phyloP scores from a whole-genome alignment of 2,888 invertebrate species.

The Pachliopta kotzebuea region DNA sequence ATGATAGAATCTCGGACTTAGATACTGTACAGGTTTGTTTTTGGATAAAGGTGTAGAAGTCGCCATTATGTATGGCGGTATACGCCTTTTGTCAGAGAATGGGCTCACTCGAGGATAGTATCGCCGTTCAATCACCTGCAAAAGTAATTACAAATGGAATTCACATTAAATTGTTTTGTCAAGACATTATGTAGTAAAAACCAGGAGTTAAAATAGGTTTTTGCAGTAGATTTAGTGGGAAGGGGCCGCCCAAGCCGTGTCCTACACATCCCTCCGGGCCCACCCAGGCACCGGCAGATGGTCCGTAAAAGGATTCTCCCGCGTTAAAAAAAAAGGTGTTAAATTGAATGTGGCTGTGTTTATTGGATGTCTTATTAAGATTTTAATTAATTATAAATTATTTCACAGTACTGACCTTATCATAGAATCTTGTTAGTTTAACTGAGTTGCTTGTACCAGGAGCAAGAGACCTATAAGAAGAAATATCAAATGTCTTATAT shows the following conservation, averaged over 20 bases:
- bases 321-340: no score
- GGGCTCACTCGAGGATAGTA: slow-evolving; percentile 79
- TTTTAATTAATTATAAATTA: neutral
- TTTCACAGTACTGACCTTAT: slow-evolving; percentile 80
- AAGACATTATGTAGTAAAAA: no score
- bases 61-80: slow-evolving; percentile 63
- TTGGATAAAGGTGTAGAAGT: slow-evolving; percentile 63
- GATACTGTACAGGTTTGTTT: slow-evolving; percentile 64
- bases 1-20: slow-evolving; percentile 80
- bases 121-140: slow-evolving; percentile 74
- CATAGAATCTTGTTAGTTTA: slow-evolving; percentile 95
- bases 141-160: neutral
- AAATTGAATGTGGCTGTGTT: no score
- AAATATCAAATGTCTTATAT: slow-evolving; percentile 35
- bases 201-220: no score
- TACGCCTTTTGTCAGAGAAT: slow-evolving; percentile 72
- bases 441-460: slow-evolving; percentile 97
- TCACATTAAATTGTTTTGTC: no score
- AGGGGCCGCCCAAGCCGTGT: no score
- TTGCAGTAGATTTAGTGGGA: no score
- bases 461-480: slow-evolving; percentile 86
- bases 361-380: no score
- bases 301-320: no score
- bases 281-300: no score
- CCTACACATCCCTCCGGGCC: no score